phyloP scores from a whole-genome alignment of 2,113 vertebrate species.

The Protomyctophum bolini region DNA sequence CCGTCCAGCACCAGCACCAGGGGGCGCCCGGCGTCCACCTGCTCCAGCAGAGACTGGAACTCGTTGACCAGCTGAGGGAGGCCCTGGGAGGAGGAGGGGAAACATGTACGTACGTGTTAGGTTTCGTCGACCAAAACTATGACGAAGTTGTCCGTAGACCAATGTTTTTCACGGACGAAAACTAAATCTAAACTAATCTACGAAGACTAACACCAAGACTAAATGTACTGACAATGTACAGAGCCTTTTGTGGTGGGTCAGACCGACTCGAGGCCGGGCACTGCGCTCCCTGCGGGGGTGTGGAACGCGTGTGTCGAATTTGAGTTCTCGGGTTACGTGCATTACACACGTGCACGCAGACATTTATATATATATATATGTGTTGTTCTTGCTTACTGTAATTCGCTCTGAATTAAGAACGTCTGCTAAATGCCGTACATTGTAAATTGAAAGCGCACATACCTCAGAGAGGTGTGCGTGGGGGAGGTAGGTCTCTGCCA shows the following conservation, averaged over 20 bases:
- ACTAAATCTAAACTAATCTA: background rate
- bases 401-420: too few species aligned
- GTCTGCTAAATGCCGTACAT: too few species aligned
- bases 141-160: background rate
- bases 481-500: slow-evolving; percentile 61
- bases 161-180: background rate
- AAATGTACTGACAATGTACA: too few species aligned
- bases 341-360: too few species aligned
- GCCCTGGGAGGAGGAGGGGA: slow-evolving; percentile 43
- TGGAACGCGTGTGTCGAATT: too few species aligned
- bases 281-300: too few species aligned
- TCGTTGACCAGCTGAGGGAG: slow-evolving; percentile 67
- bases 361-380: too few species aligned
- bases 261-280: too few species aligned
- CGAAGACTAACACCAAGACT: background rate
- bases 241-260: too few species aligned
- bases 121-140: too few species aligned
- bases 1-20: slow-evolving; percentile 73
- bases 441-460: background rate
- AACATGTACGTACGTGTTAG: background rate
- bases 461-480: slow-evolving; percentile 67
- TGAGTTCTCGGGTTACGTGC: too few species aligned
- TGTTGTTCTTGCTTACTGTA: too few species aligned
- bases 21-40: slow-evolving; percentile 51
- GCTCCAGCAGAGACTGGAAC: slow-evolving; percentile 67